These are phyloP conservation scores for Otus sunia DNA, from an alignment of 2,113 vertebrate species.

Conservation along the genomic window DNA sequence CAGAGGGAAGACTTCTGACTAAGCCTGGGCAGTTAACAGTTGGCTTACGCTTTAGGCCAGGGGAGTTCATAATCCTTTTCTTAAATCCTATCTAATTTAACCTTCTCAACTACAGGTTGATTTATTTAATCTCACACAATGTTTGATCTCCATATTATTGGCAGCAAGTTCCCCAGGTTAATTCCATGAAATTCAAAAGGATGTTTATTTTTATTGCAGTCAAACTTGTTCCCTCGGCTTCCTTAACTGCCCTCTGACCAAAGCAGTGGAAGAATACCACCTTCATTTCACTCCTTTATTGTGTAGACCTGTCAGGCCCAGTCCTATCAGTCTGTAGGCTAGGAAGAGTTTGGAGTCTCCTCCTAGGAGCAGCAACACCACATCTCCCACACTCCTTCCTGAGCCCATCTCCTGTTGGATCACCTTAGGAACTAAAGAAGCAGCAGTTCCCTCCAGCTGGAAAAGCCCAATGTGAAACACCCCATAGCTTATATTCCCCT, in stretches of 20 bases:
- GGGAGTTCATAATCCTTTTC: conserved; percentile 13
- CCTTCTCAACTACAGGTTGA: conserved; percentile 43
- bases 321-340: neutral
- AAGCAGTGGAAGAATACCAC: rapidly evolving
- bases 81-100: conserved; percentile 54
- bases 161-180: neutral
- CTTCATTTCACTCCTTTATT: neutral
- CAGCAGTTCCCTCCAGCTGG: neutral
- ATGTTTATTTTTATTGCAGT: neutral
- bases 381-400: neutral
- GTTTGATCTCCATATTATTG: neutral
- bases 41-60: conserved; percentile 25
- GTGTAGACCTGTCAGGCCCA: neutral
- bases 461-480: neutral
- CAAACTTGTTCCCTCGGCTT: neutral
- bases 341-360: neutral
- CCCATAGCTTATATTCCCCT: neutral
- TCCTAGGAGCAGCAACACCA: neutral
- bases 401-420: neutral
- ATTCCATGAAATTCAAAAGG: neutral
- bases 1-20: conserved; percentile 27
- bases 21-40: conserved; percentile 47
- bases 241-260: neutral
- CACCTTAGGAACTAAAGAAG: neutral
- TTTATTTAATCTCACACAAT: conserved; percentile 21